Evolutionary conservation across 2,888 invertebrate species (phyloP).

Genomic region (Tetragonula carbonaria): DNA sequence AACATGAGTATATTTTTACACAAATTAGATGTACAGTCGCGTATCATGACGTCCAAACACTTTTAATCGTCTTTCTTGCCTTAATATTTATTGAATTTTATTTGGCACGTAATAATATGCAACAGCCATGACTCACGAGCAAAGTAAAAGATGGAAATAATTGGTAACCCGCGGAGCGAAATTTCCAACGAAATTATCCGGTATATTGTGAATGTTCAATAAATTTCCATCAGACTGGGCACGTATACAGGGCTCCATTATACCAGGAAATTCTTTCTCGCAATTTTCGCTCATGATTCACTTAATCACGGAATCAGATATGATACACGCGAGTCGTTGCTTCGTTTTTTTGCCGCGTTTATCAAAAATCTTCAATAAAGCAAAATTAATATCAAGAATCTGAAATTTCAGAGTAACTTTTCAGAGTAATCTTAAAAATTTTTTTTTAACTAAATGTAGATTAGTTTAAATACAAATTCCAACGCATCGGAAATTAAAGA

Average conservation of each 20-base stretch:
- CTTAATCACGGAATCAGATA: slow-evolving; percentile 3
- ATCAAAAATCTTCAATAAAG: not conserved
- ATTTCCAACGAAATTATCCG: slow-evolving; percentile 16
- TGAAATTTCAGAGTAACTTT: too few species aligned
- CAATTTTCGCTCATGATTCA: not conserved
- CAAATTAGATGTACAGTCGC: too few species aligned
- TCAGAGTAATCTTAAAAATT: too few species aligned
- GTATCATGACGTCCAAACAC: not conserved
- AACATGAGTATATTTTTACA: too few species aligned
- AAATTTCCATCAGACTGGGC: slow-evolving; percentile 20
- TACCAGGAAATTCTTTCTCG: not conserved
- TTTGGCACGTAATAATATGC: not conserved
- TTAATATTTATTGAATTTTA: not conserved
- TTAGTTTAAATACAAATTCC: not conserved
- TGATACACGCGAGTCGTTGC: not conserved
- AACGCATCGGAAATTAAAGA: not conserved
- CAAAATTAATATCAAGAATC: too few species aligned
- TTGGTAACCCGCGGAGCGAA: not conserved
- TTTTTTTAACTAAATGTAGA: not conserved
- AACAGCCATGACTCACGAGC: not conserved
- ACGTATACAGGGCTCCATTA: not conserved
- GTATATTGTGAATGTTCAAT: slow-evolving; percentile 11
- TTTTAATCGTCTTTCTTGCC: not conserved
- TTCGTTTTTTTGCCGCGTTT: not conserved
- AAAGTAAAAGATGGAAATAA: slow-evolving; percentile 13